phyloP scores from a whole-genome alignment of 1,140 invertebrate species.

The Protaetia brevitarsis region DNA sequence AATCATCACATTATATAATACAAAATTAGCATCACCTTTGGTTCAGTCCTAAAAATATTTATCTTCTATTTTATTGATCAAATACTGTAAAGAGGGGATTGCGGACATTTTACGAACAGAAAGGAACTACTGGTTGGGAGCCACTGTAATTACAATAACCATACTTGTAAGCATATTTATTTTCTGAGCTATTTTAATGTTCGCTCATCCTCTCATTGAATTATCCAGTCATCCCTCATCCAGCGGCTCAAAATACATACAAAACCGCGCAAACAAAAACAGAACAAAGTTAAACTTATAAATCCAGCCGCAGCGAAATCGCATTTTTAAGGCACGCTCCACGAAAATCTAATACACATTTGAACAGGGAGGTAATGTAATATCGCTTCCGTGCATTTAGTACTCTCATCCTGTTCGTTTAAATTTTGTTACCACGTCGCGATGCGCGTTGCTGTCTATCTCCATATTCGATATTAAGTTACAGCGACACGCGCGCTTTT shows the following conservation, averaged over 20 bases:
- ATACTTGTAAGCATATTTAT: too few relatives aligned
- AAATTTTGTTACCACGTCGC: neutral
- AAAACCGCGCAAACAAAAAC: conserved; percentile 22
- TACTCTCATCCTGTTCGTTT: neutral
- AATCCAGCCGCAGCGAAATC: conserved; percentile 25
- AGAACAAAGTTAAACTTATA: conserved; percentile 29
- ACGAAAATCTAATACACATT: conserved; percentile 33
- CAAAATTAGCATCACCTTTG: too few relatives aligned
- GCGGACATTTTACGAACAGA: too few relatives aligned
- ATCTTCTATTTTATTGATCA: too few relatives aligned
- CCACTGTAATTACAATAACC: too few relatives aligned
- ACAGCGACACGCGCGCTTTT: neutral
- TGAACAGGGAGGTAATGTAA: conserved; percentile 32
- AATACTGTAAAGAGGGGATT: too few relatives aligned
- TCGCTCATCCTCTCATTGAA: neutral
- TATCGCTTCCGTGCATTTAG: conserved; percentile 25
- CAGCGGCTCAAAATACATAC: neutral
- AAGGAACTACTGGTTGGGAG: too few relatives aligned
- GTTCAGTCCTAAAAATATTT: too few relatives aligned
- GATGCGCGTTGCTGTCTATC: neutral
- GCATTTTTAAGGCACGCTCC: conserved; percentile 32
- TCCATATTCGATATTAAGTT: neutral
- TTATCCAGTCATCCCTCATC: neutral
- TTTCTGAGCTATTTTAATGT: too few relatives aligned
- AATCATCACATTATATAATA: too few relatives aligned